Evolutionary conservation across 2,888 invertebrate genomes (phyloP), one percentile per base, ranked within the genome.

Genomic region (Furcula furcula): DNA sequence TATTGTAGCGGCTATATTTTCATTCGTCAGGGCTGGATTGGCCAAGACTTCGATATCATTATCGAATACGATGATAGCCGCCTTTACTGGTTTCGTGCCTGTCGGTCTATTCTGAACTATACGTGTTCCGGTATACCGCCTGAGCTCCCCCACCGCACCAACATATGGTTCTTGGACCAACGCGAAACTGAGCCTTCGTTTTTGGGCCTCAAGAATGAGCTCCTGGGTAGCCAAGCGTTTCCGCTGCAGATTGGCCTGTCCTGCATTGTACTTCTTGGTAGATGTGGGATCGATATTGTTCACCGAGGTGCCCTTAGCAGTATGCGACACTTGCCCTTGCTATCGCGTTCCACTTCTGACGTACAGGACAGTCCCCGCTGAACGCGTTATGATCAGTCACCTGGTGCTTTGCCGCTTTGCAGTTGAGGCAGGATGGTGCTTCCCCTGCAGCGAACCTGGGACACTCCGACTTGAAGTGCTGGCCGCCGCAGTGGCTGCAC

Each of bases 161-260:
- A 16, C 16, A 16, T 16, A 16, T 16, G 16, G 16, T 6, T 16
- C 16, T 6, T 16, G 16, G 16, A 16, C 4, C 4, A 16, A 6
- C 16, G 16, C 16, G 3, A 16, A 6, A 6, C 3, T 16, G 4
- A 16, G 4, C 6, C 6, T 16, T 4, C 16, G 16, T 16, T 16
- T 16, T 16, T 6, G 4, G 16, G 16, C 16, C 16, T 16, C 16
- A 4, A 16, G 4, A 16, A 31, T 31, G 21, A 27, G 21, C 26
- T 26, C 9, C 23, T 21, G 1, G n/a, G 33, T 36, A 31, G 31
- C 31, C 16, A 31, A 7, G 13, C 11, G 3, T 16, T 11, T 12
- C n/a, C 12, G n/a, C 22, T 31, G 22, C 26, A 29, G 26, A 27
- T 25, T 20, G 21, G n/a, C n/a, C n/a, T n/a, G n/a, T n/a, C n/a